A percentile compares a stretch with the other conserved stretches of the same genome.
phyloP scores from a whole-genome alignment of 2,113 vertebrate genomes.

The Bubo scandiacus region DNA sequence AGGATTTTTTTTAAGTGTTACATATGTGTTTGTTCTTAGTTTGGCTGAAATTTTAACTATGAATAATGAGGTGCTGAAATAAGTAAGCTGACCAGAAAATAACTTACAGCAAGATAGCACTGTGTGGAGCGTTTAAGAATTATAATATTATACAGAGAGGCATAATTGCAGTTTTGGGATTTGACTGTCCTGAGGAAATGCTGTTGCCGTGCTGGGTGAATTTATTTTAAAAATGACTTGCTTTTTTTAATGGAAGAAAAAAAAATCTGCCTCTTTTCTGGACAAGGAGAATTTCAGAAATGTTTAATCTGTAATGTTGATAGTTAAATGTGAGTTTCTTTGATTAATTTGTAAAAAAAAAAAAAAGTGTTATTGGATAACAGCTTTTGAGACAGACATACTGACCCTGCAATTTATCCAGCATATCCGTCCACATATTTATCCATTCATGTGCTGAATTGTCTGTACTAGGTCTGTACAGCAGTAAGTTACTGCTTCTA shows the following conservation, averaged over 20 bases:
- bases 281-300: background rate
- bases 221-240: background rate
- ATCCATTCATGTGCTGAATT: background rate
- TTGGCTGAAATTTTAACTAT: constrained; percentile 69
- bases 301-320: background rate
- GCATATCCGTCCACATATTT: background rate
- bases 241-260: background rate
- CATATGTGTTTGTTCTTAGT: constrained; percentile 68
- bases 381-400: background rate
- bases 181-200: background rate
- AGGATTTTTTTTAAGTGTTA: constrained; percentile 54
- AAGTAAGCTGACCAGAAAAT: constrained; percentile 64
- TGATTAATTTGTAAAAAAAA: background rate
- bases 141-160: background rate
- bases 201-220: background rate
- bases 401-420: background rate
- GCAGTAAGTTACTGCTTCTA: background rate
- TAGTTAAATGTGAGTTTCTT: background rate
- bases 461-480: background rate
- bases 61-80: constrained; percentile 62
- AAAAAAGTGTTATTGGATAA: background rate
- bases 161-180: background rate
- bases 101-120: background rate
- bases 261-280: background rate
- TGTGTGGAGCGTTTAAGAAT: background rate